A percentile compares a stretch with the other conserved stretches of the same genome.
Evolutionary conservation across 2,797 vertebrate genomes (phyloP).

Genomic region (Macrochelys suwanniensis): DNA sequence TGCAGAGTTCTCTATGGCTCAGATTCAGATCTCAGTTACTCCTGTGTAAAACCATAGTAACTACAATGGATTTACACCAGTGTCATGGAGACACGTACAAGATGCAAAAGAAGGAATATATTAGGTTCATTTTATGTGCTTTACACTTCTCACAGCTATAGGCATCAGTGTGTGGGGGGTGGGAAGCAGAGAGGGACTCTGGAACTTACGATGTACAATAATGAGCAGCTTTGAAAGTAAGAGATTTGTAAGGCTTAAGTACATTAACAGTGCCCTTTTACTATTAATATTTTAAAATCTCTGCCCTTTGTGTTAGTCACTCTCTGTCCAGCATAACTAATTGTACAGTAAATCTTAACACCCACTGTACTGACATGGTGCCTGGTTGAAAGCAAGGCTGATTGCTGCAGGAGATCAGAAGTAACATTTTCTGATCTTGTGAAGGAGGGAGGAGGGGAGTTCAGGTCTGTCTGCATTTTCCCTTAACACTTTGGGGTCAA

Average conservation of each 20-base stretch:
- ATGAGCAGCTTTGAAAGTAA: background rate
- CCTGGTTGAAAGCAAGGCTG: background rate
- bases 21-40: background rate
- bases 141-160: background rate
- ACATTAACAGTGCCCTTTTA: background rate
- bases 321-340: accelerated
- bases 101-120: background rate
- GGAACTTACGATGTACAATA: background rate
- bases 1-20: background rate
- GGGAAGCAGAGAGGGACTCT: background rate
- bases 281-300: background rate
- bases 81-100: accelerated
- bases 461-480: conserved; percentile 69
- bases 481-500: conserved; percentile 91
- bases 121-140: background rate
- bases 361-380: background rate
- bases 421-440: background rate
- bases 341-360: background rate
- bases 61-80: background rate
- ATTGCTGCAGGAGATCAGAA: conserved; percentile 42
- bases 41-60: background rate
- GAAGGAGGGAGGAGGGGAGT: conserved; percentile 30
- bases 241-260: background rate
- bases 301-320: accelerated
- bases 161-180: background rate